These are phyloP conservation scores for Cloeon dipterum DNA, from an alignment of 2,888 invertebrate genomes.

Conservation along the genomic window DNA sequence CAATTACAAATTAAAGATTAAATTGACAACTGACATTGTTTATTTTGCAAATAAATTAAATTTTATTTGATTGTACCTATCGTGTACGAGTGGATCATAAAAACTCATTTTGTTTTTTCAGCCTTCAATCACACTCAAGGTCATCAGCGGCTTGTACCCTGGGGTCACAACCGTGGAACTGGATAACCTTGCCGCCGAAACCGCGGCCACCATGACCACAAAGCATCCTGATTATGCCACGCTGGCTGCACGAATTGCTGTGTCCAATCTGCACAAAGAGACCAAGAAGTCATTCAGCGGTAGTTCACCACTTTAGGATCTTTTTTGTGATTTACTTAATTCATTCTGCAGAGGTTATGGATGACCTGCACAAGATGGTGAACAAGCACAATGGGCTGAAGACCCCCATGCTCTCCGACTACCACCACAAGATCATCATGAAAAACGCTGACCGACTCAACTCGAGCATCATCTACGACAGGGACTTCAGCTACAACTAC, in stretches of 20 bases:
- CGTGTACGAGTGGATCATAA: too few relatives aligned
- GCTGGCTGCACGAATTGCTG: slow-evolving; percentile 73
- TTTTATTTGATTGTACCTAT: too few relatives aligned
- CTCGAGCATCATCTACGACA: slow-evolving; percentile 87
- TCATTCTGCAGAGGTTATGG: slow-evolving; percentile 71
- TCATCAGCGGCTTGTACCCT: slow-evolving; percentile 82
- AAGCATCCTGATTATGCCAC: slow-evolving; percentile 92
- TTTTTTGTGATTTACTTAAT: too few relatives aligned
- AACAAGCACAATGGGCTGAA: slow-evolving; percentile 46
- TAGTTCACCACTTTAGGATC: too few relatives aligned
- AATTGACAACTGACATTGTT: too few relatives aligned
- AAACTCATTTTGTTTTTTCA: slow-evolving; percentile 17
- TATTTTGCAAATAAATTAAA: too few relatives aligned
- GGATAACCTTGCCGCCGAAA: slow-evolving; percentile 95
- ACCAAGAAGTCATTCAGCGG: slow-evolving; percentile 85
- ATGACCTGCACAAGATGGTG: slow-evolving; percentile 54
- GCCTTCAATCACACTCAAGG: slow-evolving; percentile 70
- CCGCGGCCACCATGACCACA: slow-evolving; percentile 94
- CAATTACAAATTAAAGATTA: too few relatives aligned
- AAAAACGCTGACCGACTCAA: slow-evolving; percentile 75
- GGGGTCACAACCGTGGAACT: slow-evolving; percentile 93
- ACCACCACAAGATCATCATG: slow-evolving; percentile 56
- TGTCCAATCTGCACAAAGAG: slow-evolving; percentile 96
- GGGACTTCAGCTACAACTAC: slow-evolving; percentile 92
- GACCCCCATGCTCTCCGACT: slow-evolving; percentile 71